These are phyloP conservation scores for Colletes latitarsis DNA, from an alignment of 1,140 invertebrate species.

Conservation along the genomic window DNA sequence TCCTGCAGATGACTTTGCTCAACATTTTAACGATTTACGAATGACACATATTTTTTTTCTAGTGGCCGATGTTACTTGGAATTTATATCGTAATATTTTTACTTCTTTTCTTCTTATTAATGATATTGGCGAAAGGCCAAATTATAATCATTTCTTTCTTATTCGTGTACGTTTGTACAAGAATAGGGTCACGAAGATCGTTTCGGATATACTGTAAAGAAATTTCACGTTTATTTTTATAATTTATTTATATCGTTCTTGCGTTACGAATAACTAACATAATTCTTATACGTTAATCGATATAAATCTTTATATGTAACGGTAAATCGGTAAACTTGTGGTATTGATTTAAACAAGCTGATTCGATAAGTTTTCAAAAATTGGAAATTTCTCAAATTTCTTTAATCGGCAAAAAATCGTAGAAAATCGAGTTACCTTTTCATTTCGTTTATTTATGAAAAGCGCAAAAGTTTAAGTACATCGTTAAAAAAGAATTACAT, in stretches of 20 bases:
- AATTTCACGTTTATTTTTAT: too few relatives aligned
- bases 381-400: background rate
- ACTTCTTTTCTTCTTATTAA: background rate
- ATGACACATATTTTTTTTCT: background rate
- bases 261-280: background rate
- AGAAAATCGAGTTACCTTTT: conserved; percentile 9
- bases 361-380: too few relatives aligned
- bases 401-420: background rate
- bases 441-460: conserved; percentile 60
- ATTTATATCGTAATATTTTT: conserved; percentile 14
- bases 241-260: background rate
- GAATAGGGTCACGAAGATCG: background rate
- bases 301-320: too few relatives aligned
- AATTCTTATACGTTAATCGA: too few relatives aligned
- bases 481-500: conserved; percentile 44
- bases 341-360: too few relatives aligned
- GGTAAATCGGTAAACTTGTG: too few relatives aligned
- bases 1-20: conserved; percentile 32
- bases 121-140: background rate
- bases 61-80: background rate
- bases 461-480: conserved; percentile 37
- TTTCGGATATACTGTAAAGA: background rate
- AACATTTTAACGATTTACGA: conserved; percentile 28
- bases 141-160: background rate
- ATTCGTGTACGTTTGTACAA: too few relatives aligned